phyloP scores from a whole-genome alignment of 2,888 invertebrate genomes.

The Ennomos erosarius region DNA sequence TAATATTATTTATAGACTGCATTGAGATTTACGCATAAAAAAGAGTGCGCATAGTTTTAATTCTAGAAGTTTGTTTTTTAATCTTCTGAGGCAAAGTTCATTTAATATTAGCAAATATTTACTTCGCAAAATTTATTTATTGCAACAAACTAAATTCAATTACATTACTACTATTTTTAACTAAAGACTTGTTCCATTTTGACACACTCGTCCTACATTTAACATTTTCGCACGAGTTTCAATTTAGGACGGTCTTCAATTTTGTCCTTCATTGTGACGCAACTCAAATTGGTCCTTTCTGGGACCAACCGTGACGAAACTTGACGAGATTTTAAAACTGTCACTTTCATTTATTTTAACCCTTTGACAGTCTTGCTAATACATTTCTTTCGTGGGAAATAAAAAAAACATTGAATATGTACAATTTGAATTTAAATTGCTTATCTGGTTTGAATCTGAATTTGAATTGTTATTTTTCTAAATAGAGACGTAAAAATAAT shows the following conservation, averaged over 20 bases:
- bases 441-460: not conserved
- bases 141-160: constrained; percentile 22
- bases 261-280: constrained; percentile 76
- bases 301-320: constrained; percentile 71
- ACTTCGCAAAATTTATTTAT: too few species aligned
- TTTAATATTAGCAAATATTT: too few species aligned
- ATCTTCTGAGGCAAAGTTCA: too few species aligned
- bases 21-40: too few species aligned
- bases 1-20: too few species aligned
- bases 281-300: constrained; percentile 60
- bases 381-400: constrained; percentile 64
- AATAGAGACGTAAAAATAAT: constrained; percentile 34
- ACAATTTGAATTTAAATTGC: not conserved
- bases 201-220: constrained; percentile 27
- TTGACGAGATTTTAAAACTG: constrained; percentile 77
- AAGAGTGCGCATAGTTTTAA: too few species aligned
- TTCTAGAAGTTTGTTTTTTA: too few species aligned
- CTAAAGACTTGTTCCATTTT: constrained; percentile 21
- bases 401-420: not conserved
- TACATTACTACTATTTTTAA: constrained; percentile 37
- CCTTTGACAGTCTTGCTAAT: constrained; percentile 60
- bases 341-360: constrained; percentile 67
- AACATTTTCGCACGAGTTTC: constrained; percentile 72
- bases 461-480: constrained; percentile 1
- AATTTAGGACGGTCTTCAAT: constrained; percentile 74